Conservation (phyloP, 2,797 vertebrate genomes). For the Syngnathus acus region DNA sequence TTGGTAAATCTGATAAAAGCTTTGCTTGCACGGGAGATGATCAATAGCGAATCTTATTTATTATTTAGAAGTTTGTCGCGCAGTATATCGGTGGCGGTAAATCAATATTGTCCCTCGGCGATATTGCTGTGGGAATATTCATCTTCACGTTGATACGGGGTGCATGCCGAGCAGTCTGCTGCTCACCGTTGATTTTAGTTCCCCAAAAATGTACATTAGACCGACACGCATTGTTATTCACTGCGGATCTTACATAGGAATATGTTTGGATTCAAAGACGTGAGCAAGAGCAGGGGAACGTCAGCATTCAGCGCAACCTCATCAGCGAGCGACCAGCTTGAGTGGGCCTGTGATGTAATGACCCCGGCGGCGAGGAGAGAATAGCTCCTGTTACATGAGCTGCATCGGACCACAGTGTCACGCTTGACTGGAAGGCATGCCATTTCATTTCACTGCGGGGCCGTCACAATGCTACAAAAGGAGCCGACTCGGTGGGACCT, state of each 20-base stretch:
- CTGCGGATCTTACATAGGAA: background rate
- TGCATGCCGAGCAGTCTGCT: background rate
- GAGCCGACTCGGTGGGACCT: background rate
- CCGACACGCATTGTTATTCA: background rate
- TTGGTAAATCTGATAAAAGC: background rate
- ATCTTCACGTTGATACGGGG: background rate
- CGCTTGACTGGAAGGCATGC: slow-evolving; percentile 7
- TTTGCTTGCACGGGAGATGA: background rate
- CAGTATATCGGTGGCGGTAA: slow-evolving; percentile 4
- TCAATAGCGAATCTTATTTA: slow-evolving; percentile 7
- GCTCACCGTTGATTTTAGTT: background rate
- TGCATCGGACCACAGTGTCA: background rate
- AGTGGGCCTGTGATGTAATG: slow-evolving; percentile 3
- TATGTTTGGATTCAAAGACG: background rate
- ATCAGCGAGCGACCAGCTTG: background rate
- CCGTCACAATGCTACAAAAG: slow-evolving; percentile 9
- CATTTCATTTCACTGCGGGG: background rate
- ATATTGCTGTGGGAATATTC: slow-evolving; percentile 20
- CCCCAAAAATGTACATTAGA: background rate
- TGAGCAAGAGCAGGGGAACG: background rate
- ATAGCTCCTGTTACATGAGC: slow-evolving; percentile 1
- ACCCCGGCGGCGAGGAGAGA: background rate
- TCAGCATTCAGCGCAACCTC: background rate
- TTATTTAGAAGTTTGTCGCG: slow-evolving; percentile 9
- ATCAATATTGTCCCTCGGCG: slow-evolving; percentile 7